These are phyloP conservation scores for Pseudeuparius sepicola DNA, from an alignment of 2,888 invertebrate genomes.

Conservation along the genomic window DNA sequence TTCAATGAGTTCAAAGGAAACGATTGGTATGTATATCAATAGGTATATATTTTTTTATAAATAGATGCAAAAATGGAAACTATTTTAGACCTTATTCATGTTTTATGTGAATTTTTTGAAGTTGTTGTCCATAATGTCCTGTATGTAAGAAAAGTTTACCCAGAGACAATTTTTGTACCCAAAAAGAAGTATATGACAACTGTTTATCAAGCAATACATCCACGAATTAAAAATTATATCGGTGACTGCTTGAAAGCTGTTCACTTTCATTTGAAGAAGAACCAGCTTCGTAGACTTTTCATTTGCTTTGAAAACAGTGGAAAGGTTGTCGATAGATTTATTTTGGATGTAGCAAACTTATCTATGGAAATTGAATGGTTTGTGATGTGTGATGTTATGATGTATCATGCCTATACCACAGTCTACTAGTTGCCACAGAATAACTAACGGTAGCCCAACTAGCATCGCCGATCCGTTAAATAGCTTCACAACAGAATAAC, in stretches of 20 bases:
- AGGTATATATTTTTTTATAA: no score
- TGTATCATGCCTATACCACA: no score
- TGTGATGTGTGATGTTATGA: no score
- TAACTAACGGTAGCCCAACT: no score
- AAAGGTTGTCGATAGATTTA: constrained; percentile 39
- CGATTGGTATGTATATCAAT: no score
- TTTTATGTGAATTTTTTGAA: constrained; percentile 56
- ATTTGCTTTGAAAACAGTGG: constrained; percentile 40
- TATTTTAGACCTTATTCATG: constrained; percentile 42
- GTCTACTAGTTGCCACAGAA: no score
- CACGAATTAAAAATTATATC: constrained; percentile 55
- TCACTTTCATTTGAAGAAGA: constrained; percentile 42
- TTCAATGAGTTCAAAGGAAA: constrained; percentile 1
- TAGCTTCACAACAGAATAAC: no score
- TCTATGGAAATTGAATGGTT: no score
- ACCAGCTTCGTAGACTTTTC: constrained; percentile 43
- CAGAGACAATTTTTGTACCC: constrained; percentile 50
- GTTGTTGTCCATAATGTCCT: constrained; percentile 55
- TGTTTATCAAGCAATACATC: constrained; percentile 51
- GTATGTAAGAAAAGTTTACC: constrained; percentile 51
- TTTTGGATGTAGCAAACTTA: constrained; percentile 41
- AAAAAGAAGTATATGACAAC: constrained; percentile 54
- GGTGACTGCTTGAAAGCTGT: constrained; percentile 44
- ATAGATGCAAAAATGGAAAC: no score
- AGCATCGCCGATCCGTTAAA: no score